A percentile compares a stretch with the other conserved stretches of the same genome.
These are phyloP conservation scores for Limenitis camilla DNA, from an alignment of 2,888 invertebrate genomes.

Conservation along the genomic window DNA sequence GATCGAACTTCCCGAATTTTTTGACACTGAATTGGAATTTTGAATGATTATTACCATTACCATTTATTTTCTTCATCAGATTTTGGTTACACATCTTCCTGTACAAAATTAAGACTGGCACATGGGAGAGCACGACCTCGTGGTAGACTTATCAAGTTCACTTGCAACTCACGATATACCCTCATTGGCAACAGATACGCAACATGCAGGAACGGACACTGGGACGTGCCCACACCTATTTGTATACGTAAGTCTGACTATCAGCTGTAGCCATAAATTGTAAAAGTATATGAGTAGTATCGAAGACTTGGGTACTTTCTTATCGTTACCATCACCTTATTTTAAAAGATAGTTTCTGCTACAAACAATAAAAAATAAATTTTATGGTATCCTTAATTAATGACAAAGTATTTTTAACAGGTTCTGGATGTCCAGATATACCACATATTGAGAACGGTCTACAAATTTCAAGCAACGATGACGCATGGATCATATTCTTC, in stretches of 20 bases:
- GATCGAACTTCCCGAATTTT: no score
- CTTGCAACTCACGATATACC: slow-evolving; percentile 75
- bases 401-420: slow-evolving; percentile 51
- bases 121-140: slow-evolving; percentile 69
- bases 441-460: slow-evolving; percentile 70
- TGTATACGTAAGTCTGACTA: slow-evolving; percentile 81
- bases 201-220: slow-evolving; percentile 80
- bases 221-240: slow-evolving; percentile 80
- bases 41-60: slow-evolving; percentile 13
- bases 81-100: slow-evolving; percentile 28
- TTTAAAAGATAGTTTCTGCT: no score
- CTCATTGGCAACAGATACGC: slow-evolving; percentile 81
- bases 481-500: slow-evolving; percentile 76
- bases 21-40: no score
- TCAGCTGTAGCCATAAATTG: neutral
- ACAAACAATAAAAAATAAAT: no score
- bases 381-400: neutral
- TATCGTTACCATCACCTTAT: no score
- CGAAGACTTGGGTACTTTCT: no score
- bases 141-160: slow-evolving; percentile 74
- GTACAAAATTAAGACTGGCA: slow-evolving; percentile 47
- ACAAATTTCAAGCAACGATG: slow-evolving; percentile 60
- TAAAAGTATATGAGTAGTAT: neutral
- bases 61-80: neutral
- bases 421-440: slow-evolving; percentile 68